Evolutionary conservation across 2,797 vertebrate genomes (phyloP).

Genomic region (Streptopelia turtur): DNA sequence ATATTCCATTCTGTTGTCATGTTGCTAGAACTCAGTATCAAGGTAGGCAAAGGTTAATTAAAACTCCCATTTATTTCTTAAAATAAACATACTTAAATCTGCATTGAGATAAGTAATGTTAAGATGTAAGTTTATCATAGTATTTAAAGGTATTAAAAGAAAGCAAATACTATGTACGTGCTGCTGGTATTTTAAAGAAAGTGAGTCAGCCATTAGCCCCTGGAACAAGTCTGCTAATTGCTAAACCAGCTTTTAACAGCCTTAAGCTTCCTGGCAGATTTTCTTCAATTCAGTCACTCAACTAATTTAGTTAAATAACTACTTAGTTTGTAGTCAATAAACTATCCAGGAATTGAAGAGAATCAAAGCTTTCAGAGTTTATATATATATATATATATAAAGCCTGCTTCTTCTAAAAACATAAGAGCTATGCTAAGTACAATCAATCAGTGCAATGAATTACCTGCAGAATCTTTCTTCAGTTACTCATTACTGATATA

Average conservation of each 20-base stretch:
- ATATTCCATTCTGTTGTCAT: background rate
- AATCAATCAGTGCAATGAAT: background rate
- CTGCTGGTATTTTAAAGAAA: background rate
- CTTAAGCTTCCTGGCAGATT: slow-evolving; percentile 42
- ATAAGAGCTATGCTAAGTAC: background rate
- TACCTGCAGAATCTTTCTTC: background rate
- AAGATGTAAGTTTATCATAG: background rate
- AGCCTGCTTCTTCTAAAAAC: background rate
- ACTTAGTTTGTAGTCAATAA: background rate
- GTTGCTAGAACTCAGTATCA: background rate
- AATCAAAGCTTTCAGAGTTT: background rate
- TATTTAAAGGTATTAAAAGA: slow-evolving; percentile 34
- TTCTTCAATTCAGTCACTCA: slow-evolving; percentile 10
- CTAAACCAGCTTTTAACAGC: slow-evolving; percentile 40
- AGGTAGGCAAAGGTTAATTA: slow-evolving; percentile 13
- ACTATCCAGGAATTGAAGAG: background rate
- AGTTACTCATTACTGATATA: background rate
- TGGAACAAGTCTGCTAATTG: slow-evolving; percentile 49
- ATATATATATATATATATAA: background rate
- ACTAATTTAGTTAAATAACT: slow-evolving; percentile 23
- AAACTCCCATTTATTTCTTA: slow-evolving; percentile 10
- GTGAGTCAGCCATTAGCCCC: background rate
- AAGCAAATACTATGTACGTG: background rate
- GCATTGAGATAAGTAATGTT: background rate
- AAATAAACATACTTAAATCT: background rate